Base-by-base conservation (phyloP, 2,797 vertebrate genomes). In the Sebastes cheni region DNA sequence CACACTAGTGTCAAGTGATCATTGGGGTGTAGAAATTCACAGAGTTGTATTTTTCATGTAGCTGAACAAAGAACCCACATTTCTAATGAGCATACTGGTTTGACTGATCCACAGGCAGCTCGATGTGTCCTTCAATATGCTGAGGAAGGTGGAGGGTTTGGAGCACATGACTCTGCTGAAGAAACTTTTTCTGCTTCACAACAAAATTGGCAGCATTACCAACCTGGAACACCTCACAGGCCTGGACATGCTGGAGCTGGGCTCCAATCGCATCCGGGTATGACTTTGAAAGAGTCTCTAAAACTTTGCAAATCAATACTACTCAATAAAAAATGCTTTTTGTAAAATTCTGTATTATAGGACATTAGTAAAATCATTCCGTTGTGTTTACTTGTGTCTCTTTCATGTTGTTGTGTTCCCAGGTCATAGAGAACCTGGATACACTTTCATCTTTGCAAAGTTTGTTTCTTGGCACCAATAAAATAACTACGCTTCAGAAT, bases 401-500 rank as follows among this genome's bases (percentile, higher is more conserved):
- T 55, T 68, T 2, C 5, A 20, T 79, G 73, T 32, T 72, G 82
- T 42, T 2, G 65, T 81, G 29, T 84, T 92, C 75, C 14, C 92
- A 99, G 99, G 95, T 94, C 6, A 99, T 99, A 62, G 98, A 99
- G 79, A 99, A 98, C 85, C 95, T 99, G 0, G 99, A 99, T 80
- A 8, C 92, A 0, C 92, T 99, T 80, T 56, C 95, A 54, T 96
- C 96, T 66, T 94, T 99, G 86, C 97, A 98, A 89, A 99, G 97
- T 91, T 94, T 99, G 92, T 99, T 99, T 93, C 95, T 99, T 84
- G 99, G 99, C n/a, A 99, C 99, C 81, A 99, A 99, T 95, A 99
- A 99, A 95, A 99, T 99, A 92, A 97, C 96, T 42, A 97, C 96
- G 78, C 95, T 99, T 54, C 98, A 99, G 95, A 99, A 99, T 91